These are phyloP conservation scores for Bombus affinis DNA, from an alignment of 1,140 invertebrate species.

Conservation along the genomic window DNA sequence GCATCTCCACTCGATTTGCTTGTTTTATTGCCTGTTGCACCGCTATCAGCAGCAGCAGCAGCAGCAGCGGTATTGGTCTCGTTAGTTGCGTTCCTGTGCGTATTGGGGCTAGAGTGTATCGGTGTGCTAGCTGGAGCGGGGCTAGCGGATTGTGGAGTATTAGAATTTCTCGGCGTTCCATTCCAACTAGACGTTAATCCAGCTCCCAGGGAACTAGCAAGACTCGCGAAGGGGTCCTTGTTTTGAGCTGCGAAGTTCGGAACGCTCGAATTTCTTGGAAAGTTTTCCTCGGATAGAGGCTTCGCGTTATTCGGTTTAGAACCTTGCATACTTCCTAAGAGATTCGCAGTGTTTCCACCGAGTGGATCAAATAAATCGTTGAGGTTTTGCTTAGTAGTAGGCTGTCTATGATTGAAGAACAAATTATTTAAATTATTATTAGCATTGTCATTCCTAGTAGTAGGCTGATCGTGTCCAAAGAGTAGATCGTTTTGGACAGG, in stretches of 20 bases:
- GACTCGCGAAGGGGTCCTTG: conserved; percentile 84
- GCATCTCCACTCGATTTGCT: conserved; percentile 86
- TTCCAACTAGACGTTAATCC: conserved; percentile 79
- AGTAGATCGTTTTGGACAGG: conserved; percentile 65
- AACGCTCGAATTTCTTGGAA: conserved; percentile 84
- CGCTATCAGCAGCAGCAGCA: background rate
- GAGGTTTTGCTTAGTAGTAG: conserved; percentile 38
- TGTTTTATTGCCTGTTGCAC: conserved; percentile 71
- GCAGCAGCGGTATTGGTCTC: conserved; percentile 18
- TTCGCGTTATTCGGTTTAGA: conserved; percentile 61
- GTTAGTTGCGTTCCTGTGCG: conserved; percentile 72
- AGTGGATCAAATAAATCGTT: conserved; percentile 78
- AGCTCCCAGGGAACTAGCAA: conserved; percentile 78
- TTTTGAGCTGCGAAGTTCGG: conserved; percentile 83
- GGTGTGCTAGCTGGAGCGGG: conserved; percentile 77
- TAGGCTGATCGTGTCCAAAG: conserved; percentile 65
- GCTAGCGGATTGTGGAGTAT: conserved; percentile 79
- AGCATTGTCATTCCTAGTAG: conserved; percentile 37
- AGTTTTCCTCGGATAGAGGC: conserved; percentile 75
- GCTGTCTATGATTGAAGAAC: conserved; percentile 68
- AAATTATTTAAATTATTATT: conserved; percentile 68
- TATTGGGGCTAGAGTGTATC: conserved; percentile 76
- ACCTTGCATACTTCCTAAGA: conserved; percentile 70
- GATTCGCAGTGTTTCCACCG: conserved; percentile 62
- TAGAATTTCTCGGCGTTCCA: conserved; percentile 77